Evolutionary conservation across 2,888 invertebrate species (phyloP).

Genomic region (Thyatira batis): DNA sequence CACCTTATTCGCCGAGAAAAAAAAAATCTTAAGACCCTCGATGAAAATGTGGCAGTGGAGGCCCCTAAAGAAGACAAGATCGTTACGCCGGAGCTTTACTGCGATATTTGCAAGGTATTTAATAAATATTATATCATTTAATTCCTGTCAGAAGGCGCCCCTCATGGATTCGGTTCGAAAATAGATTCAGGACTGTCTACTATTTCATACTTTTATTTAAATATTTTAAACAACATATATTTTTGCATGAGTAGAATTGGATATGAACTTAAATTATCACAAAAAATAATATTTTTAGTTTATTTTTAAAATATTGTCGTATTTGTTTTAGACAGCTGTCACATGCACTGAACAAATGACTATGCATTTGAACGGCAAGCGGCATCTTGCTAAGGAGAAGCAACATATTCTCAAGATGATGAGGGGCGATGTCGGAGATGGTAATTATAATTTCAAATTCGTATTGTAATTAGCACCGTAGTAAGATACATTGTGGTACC

Average conservation of each 20-base stretch:
- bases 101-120: constrained; percentile 66
- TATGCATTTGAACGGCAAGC: constrained; percentile 82
- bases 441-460: background rate
- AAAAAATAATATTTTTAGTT: no score
- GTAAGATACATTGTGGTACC: no score
- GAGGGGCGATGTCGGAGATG: constrained; percentile 35
- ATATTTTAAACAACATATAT: no score
- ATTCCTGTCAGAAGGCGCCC: no score
- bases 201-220: no score
- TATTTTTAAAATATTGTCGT: no score
- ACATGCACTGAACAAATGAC: constrained; percentile 84
- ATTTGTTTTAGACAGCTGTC: constrained; percentile 63
- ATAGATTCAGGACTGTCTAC: no score
- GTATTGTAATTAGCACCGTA: no score
- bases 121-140: constrained; percentile 2
- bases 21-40: constrained; percentile 32
- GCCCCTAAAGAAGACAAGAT: constrained; percentile 18
- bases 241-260: no score
- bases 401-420: constrained; percentile 65
- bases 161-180: no score
- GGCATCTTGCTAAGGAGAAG: constrained; percentile 80
- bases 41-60: constrained; percentile 13
- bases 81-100: constrained; percentile 50
- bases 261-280: no score
- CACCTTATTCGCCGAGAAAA: constrained; percentile 68